Evolutionary conservation across 2,113 vertebrate species (phyloP), one percentile per base, ranked within the genome.

Genomic region (Bombycilla garrulus): DNA sequence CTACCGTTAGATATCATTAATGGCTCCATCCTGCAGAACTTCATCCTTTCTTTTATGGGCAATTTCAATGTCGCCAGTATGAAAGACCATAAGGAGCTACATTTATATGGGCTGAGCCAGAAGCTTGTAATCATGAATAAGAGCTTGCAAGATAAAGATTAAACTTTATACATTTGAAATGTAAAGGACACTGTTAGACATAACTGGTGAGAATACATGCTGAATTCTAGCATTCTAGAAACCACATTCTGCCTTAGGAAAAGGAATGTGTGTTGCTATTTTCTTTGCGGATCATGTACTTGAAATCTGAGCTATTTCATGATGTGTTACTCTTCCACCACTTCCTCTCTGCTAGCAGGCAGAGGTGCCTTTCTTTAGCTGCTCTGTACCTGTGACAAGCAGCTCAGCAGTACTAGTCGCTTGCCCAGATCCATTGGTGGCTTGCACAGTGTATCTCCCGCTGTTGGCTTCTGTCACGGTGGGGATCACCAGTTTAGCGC

Each of bases 401-500:
- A 99, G 98, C 95, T 99, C 99, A 74, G 99, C 99, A 65, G 99
- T 99, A 97, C 99, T 99, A 83, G 99, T 99, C 18, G 99, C 99
- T 98, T 99, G 99, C 98, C 99, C 99, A 96, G 99, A 98, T 77
- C 98, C 99, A 92, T 99, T 99, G 98, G 99, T 99, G 92, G 99
- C 99, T 98, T 98, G 98, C 89, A 99, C 94, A 26, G 99, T 99
- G 89, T 98, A 99, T 95, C 98, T 98, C 93, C 99, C 99, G 71
- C 99, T 99, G 98, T 98, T 98, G 76, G 98, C 98, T 96, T 98
- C 98, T 73, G 98, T 98, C 98, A 99, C 99, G 93, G 98, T 93
- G 72, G 99, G 97, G 98, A 99, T 99, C 97, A 80, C 98, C 98
- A 99, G 98, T 98, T 97, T 99, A 99, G 99, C 99, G 98, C 98